Conservation (phyloP, 2,888 invertebrate species). For the Phengaris alcon region DNA sequence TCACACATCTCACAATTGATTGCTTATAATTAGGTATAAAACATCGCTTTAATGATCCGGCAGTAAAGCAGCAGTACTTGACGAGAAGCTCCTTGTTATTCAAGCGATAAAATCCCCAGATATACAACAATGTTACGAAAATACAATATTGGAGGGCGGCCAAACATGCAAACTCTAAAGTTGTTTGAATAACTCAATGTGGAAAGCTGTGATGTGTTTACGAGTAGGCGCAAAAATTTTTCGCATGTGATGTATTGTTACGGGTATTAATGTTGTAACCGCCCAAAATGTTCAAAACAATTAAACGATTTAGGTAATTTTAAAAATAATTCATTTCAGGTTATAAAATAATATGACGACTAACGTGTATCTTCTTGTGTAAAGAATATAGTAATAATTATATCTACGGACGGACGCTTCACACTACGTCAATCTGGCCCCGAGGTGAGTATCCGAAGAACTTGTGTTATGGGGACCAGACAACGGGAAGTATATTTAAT, state of each 20-base stretch:
- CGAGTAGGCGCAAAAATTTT: neutral
- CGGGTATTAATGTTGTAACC: no score
- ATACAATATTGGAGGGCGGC: neutral
- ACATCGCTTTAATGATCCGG: neutral
- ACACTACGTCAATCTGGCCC: no score
- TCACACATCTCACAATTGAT: neutral
- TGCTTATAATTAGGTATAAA: neutral
- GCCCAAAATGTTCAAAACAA: no score
- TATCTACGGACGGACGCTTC: no score
- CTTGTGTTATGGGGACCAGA: no score
- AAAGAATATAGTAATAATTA: no score
- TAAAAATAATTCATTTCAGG: no score
- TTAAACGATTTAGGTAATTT: no score
- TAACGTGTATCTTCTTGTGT: no score
- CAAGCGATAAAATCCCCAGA: neutral
- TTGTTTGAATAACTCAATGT: neutral
- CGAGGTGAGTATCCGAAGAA: no score
- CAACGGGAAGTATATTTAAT: no score
- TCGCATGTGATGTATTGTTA: neutral
- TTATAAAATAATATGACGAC: no score
- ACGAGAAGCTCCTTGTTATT: neutral
- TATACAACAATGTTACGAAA: constrained; percentile 8
- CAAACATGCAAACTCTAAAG: neutral
- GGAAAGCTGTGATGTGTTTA: neutral
- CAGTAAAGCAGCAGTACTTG: neutral